A percentile compares a stretch with the other conserved stretches of the same genome.
phyloP scores from a whole-genome alignment of 2,888 invertebrate species.

The Nomada ruficornis region DNA sequence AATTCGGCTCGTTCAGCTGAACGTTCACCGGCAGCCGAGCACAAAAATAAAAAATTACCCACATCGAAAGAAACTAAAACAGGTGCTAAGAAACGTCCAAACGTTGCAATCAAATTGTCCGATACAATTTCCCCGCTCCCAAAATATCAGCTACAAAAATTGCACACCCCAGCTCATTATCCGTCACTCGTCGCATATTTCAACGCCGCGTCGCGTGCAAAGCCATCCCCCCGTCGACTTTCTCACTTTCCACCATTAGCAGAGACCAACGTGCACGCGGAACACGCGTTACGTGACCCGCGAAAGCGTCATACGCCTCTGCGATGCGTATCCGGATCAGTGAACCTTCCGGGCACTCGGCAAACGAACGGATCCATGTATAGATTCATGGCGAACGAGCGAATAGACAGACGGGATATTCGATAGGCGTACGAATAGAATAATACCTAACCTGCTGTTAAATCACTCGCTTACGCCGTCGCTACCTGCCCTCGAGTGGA shows the following conservation, averaged over 20 bases:
- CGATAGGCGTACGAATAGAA: conserved; percentile 46
- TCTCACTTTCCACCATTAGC: too few species aligned
- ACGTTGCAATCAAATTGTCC: not conserved
- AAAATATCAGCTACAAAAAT: not conserved
- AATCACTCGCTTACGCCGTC: conserved; percentile 64
- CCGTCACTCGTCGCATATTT: not conserved
- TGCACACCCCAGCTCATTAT: not conserved
- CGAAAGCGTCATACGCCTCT: conserved; percentile 46
- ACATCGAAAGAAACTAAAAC: not conserved
- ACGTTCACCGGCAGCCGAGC: not conserved
- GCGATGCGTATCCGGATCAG: conserved; percentile 72
- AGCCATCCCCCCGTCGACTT: not conserved
- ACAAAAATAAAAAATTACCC: not conserved
- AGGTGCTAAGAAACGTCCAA: not conserved
- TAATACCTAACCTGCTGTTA: conserved; percentile 65
- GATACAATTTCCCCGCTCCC: not conserved
- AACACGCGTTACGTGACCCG: conserved; percentile 25
- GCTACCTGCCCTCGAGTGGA: conserved; percentile 61
- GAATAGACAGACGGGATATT: conserved; percentile 55
- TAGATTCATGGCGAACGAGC: conserved; percentile 57
- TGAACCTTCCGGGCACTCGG: conserved; percentile 65
- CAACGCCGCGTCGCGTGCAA: not conserved
- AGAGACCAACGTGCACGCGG: not conserved
- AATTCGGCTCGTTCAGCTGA: too few species aligned
- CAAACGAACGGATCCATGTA: conserved; percentile 56